Evolutionary conservation across 2,888 invertebrate species (phyloP), one percentile per base, ranked within the genome.

Genomic region (Trachelus tabidus): DNA sequence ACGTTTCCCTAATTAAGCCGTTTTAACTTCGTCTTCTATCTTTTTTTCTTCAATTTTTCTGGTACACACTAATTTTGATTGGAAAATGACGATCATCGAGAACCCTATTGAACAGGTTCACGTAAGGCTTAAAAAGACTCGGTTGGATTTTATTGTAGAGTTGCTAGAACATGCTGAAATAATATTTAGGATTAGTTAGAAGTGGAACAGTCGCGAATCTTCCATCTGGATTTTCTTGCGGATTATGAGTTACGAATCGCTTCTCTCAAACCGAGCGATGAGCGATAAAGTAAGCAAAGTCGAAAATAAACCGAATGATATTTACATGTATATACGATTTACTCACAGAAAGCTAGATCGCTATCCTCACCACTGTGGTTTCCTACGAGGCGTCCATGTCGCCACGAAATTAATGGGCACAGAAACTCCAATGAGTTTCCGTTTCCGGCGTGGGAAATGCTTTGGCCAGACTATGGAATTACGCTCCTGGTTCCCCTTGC

Each of bases 371-470:
- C 56, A 56, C 23, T 56, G 56, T 56, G 56, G 56, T 56, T 56
- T 56, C 56, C 56, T 56, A 56, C 56, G 23, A 56, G 9, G 56
- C 56, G 23, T 56, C 56, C 56, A 23, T 56, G 77, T 68, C 75
- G 76, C 69, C 76, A 79, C 79, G 81, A 79, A 81, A 81, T 80
- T 80, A 81, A 81, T 81, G 81, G 80, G 77, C 76, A 71, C 69
- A 75, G 33, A 79, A 80, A 79, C 77, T 80, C 76, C 75, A 79
- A 73, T 77, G 77, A 80, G 77, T 76, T 81, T 81, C 81, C 81
- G 79, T 37, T 80, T 81, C 80, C 81, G 80, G 77, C 56, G 15
- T 56, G 56, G 23, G 23, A 56, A 56, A 56, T 56, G 56, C 56
- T 56, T 56, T 23, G 56, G 56, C 56, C 56, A 56, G 23, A 56